These are phyloP conservation scores for Spinus olivaceus DNA, from an alignment of 2,797 vertebrate genomes.

Conservation along the genomic window DNA sequence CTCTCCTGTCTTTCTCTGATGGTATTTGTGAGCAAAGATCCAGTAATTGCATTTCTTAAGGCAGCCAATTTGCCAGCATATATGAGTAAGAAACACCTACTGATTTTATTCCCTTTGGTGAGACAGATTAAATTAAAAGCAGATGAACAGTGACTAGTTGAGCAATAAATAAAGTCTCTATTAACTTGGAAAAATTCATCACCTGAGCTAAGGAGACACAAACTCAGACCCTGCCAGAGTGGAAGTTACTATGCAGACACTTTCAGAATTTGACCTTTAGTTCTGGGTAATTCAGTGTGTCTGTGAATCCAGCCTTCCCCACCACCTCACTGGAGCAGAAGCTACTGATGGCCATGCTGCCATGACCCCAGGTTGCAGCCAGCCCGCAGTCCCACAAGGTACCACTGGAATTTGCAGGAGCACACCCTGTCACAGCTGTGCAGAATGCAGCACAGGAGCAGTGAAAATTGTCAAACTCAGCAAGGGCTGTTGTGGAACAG, in stretches of 20 bases:
- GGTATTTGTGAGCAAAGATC: not conserved
- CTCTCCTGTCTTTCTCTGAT: not conserved
- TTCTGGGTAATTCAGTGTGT: not conserved
- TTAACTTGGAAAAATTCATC: not conserved
- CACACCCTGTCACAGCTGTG: not conserved
- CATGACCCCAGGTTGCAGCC: accelerated
- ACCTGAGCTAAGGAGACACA: not conserved
- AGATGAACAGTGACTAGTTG: not conserved
- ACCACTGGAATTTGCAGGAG: not conserved
- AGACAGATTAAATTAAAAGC: not conserved
- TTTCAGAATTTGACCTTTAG: not conserved
- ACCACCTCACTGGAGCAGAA: accelerated
- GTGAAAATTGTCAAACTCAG: not conserved
- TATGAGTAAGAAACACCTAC: not conserved
- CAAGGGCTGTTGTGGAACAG: not conserved
- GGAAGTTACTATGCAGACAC: not conserved
- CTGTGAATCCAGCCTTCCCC: not conserved
- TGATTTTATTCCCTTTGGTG: not conserved
- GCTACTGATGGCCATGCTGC: accelerated
- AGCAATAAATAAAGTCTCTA: not conserved
- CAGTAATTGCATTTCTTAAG: not conserved
- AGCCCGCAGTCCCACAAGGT: not conserved
- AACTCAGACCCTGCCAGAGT: not conserved
- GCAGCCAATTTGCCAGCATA: not conserved
- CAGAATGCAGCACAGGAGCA: not conserved